Evolutionary conservation across 2,797 vertebrate species (phyloP), one percentile per base, ranked within the genome.

Genomic region (Pogoniulus pusillus): DNA sequence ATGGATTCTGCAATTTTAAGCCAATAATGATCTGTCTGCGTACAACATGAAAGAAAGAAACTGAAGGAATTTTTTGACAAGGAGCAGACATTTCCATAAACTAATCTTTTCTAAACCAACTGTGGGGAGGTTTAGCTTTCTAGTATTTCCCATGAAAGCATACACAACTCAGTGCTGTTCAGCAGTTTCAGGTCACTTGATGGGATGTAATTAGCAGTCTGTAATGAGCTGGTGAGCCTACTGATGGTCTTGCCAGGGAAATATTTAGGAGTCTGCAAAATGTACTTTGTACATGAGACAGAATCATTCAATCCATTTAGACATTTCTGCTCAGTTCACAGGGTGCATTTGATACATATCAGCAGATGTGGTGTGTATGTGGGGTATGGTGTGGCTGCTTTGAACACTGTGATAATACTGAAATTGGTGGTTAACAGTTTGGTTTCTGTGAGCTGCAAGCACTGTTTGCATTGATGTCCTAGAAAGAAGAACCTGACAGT

Each of bases 391-490:
- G 37, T 1, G 1, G 59, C 62, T 72, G 45, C 81, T 87, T 60
- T 71, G 69, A 68, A 45, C 71, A 79, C 59, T 35, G 53, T 51
- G 35, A 41, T 8, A 4, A 32, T 70, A 84, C 54, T 59, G 66
- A 58, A 85, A 87, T 58, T 2, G 6, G 54, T 91, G 95, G 97
- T 97, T 97, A 95, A 97, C 91, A 95, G 93, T 97, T 95, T 58
- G 34, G 51, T 91, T 93, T 97, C 97, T 97, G 96, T 97, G 96
- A 97, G 97, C 95, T 96, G 95, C 62, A 96, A 96, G 97, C 96
- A 96, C 95, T 97, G 90, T 97, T 97, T 90, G 96, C 63, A 91
- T 98, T 97, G 97, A 97, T 98, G 96, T 94, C 89, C 88, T 78
- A 86, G 87, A 92, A 94, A 69, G 92, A 89, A 98, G 94, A 97